phyloP scores from a whole-genome alignment of 1,140 invertebrate genomes.

The Sminthurides bifidus region DNA sequence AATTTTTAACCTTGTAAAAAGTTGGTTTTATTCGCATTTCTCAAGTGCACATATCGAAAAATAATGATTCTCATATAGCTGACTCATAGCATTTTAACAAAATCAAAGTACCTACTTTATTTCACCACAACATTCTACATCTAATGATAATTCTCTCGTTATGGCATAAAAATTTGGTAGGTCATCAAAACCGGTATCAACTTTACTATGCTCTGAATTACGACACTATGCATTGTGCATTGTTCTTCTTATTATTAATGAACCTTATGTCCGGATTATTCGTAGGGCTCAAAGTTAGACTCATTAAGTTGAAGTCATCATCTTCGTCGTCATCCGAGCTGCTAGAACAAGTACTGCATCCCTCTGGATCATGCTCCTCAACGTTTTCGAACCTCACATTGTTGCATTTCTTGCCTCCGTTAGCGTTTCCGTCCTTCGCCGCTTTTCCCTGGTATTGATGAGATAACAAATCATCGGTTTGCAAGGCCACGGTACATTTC shows the following conservation, averaged over 20 bases:
- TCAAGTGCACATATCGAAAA: too few species aligned
- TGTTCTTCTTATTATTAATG: constrained; percentile 4
- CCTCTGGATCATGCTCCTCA: constrained; percentile 3
- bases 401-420: not conserved
- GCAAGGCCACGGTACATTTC: not conserved
- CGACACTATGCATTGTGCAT: not conserved
- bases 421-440: too few species aligned
- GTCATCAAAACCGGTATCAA: too few species aligned
- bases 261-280: not conserved
- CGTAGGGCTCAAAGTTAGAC: not conserved
- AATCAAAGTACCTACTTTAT: too few species aligned
- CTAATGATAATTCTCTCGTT: too few species aligned
- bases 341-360: not conserved
- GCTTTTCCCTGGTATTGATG: not conserved
- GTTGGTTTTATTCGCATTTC: too few species aligned
- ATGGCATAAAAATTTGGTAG: too few species aligned
- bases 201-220: not conserved
- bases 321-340: not conserved
- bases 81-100: too few species aligned
- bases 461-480: not conserved
- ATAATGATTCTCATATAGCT: too few species aligned
- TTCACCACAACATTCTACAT: too few species aligned
- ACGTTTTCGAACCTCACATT: not conserved
- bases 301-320: not conserved
- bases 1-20: too few species aligned